Evolutionary conservation across 2,797 vertebrate genomes (phyloP).

Genomic region (Fratercula arctica): DNA sequence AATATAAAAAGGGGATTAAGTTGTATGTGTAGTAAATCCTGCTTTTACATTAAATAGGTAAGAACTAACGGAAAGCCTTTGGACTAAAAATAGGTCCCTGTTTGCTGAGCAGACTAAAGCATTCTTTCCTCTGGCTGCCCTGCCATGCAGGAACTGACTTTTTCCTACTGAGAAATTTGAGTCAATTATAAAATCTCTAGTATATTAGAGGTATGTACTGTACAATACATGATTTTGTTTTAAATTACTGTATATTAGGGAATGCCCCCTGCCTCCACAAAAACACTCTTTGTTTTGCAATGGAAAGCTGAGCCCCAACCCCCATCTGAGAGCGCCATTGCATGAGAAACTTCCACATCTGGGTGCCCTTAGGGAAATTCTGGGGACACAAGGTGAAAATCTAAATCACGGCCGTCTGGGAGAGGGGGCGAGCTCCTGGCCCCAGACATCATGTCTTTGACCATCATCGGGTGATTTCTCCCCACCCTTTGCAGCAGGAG

Average conservation of each 20-base stretch:
- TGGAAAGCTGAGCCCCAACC: neutral
- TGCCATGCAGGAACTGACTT: neutral
- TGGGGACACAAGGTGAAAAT: neutral
- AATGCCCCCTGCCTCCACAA: neutral
- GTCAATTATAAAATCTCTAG: constrained; percentile 20
- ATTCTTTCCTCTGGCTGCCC: neutral
- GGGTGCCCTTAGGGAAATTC: neutral
- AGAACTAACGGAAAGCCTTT: neutral
- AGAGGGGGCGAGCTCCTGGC: rapidly evolving
- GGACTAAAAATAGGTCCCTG: constrained; percentile 30
- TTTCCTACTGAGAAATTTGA: constrained; percentile 10
- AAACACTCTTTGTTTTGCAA: neutral
- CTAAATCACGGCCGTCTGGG: rapidly evolving
- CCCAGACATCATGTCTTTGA: neutral
- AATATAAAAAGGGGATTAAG: constrained; percentile 23
- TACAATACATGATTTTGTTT: neutral
- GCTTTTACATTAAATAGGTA: constrained; percentile 16
- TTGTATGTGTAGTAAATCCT: constrained; percentile 34
- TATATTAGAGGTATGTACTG: neutral
- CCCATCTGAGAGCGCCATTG: neutral
- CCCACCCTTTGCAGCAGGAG: neutral
- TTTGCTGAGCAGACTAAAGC: constrained; percentile 3
- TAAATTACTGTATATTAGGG: neutral
- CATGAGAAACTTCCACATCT: neutral
- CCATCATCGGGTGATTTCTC: neutral